Conservation (phyloP, 23 tunicate genomes). For the Aplidium turbinatum region DNA sequence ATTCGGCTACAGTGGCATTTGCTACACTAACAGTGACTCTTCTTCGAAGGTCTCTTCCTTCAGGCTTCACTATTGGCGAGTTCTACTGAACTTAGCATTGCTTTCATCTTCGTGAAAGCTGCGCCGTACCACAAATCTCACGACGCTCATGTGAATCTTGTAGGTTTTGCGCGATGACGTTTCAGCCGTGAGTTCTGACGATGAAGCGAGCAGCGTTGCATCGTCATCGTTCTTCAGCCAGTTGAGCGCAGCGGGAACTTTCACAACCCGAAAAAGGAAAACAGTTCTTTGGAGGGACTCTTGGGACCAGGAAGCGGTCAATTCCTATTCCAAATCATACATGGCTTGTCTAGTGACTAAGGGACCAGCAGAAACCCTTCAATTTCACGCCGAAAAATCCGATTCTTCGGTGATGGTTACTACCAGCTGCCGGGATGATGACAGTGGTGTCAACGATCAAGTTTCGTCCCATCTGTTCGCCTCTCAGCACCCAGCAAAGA, state of each 20-base stretch:
- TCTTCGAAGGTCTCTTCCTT: too few species aligned
- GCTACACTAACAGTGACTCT: too few species aligned
- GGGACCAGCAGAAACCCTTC: slow-evolving; percentile 21
- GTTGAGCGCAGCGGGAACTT: slow-evolving; percentile 11
- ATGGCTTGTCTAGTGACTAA: slow-evolving; percentile 52
- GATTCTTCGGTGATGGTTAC: not conserved
- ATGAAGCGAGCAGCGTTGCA: slow-evolving; percentile 58
- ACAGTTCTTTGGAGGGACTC: slow-evolving; percentile 90
- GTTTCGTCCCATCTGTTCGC: not conserved
- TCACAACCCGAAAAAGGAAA: slow-evolving; percentile 27
- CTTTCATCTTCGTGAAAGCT: too few species aligned
- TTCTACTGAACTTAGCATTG: too few species aligned
- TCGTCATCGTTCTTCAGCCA: slow-evolving; percentile 57
- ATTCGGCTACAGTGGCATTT: too few species aligned
- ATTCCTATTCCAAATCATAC: slow-evolving; percentile 54
- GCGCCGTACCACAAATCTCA: not conserved
- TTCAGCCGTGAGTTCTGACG: slow-evolving; percentile 70
- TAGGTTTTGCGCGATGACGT: slow-evolving; percentile 49
- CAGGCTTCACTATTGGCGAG: too few species aligned
- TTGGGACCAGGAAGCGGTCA: slow-evolving; percentile 80
- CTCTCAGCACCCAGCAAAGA: not conserved
- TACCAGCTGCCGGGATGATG: not conserved
- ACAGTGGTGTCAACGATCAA: not conserved
- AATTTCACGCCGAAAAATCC: not conserved
- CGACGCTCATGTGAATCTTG: not conserved